Percentiles rank a stretch among this genome's conserved stretches.
These are phyloP conservation scores for Xenentodon cancila DNA, from an alignment of 2,797 vertebrate species.

Conservation along the genomic window DNA sequence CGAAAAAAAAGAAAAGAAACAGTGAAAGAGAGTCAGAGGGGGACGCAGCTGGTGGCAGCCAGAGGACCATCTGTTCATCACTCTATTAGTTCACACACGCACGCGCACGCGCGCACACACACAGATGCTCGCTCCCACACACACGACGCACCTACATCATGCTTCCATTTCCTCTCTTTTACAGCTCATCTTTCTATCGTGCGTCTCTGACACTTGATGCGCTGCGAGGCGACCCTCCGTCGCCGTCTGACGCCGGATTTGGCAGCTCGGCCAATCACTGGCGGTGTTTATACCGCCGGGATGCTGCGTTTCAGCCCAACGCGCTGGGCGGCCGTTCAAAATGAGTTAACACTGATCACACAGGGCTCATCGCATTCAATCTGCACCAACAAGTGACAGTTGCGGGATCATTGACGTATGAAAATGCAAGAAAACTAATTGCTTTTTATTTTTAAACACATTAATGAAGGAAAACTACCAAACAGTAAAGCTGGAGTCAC, in stretches of 20 bases:
- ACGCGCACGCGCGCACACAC: slow-evolving; percentile 11
- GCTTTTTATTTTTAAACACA: slow-evolving; percentile 98
- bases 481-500: slow-evolving; percentile 82
- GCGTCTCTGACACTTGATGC: slow-evolving; percentile 28
- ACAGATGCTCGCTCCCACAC: slow-evolving; percentile 16
- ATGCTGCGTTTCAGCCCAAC: background rate
- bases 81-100: slow-evolving; percentile 74
- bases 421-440: slow-evolving; percentile 83
- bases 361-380: too few relatives aligned
- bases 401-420: too few relatives aligned
- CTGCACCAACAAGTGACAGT: too few relatives aligned
- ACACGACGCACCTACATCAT: slow-evolving; percentile 35
- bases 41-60: slow-evolving; percentile 90
- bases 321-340: slow-evolving; percentile 66
- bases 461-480: slow-evolving; percentile 82
- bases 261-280: slow-evolving; percentile 16
- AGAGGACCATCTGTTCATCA: slow-evolving; percentile 88
- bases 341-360: too few relatives aligned
- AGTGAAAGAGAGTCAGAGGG: slow-evolving; percentile 10
- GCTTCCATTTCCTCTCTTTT: slow-evolving; percentile 35
- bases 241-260: slow-evolving; percentile 27
- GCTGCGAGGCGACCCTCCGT: slow-evolving; percentile 11
- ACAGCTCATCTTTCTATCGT: slow-evolving; percentile 36
- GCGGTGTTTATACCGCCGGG: slow-evolving; percentile 15
- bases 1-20: too few relatives aligned